Base-by-base conservation (phyloP, 2,113 vertebrate species). In the Sorex araneus region DNA sequence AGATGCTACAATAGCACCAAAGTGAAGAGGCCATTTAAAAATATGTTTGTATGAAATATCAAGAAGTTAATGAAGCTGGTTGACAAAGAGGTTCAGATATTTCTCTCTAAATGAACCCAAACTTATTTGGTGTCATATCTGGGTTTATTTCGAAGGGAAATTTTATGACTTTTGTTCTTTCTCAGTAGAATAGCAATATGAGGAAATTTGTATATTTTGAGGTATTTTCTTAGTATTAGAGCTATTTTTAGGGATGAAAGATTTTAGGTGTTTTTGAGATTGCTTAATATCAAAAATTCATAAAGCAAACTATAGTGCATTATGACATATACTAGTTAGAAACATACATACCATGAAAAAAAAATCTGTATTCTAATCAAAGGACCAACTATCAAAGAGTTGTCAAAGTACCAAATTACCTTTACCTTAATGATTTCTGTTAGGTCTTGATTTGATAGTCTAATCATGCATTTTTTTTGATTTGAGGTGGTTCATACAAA, bases 91-190 rank as follows among this genome's bases (percentile, higher is more conserved):
- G 90, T 80, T 97, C 78, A 96, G 89, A 79, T 95, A 86, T 95
- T 94, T 94, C 91, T 93, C 63, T 16, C 90, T 96, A 94, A 96
- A 95, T 67, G 80, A 95, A 95, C 3, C 70, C 64, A 95, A 77
- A 94, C 88, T 21, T 73, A 30, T 74, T 12, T 73, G 60, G 45
- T 76, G 63, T 34, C 79, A 21, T 91, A 69, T 63, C 66, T 97
- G 79, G 96, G 87, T 97, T 96, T 94, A 54, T 16, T 54, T 15
- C 16, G 74, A 93, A 94, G 94, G 89, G 93, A 71, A 85, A 97
- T 97, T 94, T 97, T 93, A 47, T 57, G 81, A 83, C 70, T 89
- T 71, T 95, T 67, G 25, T 90, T 95, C 54, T 54, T 54, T 19
- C 82, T 93, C 50, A 21, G 12, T 69, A 96, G 63, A 79, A 97